These are phyloP conservation scores for Proterorhinus semilunaris DNA, from an alignment of 2,113 vertebrate species.

Conservation along the genomic window DNA sequence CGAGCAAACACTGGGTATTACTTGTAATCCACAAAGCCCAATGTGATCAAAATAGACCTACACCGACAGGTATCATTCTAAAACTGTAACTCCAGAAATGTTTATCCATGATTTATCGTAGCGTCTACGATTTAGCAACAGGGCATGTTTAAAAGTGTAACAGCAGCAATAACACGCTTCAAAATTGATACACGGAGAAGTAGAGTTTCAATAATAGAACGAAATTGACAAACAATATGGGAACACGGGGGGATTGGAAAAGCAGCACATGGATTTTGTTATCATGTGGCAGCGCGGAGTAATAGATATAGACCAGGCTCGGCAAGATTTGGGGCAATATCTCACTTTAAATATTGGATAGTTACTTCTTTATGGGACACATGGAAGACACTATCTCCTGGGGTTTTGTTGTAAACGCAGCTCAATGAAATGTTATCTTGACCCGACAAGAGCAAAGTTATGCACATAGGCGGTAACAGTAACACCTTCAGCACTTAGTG, in stretches of 20 bases:
- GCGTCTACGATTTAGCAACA: not conserved
- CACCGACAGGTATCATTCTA: no score
- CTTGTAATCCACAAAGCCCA: no score
- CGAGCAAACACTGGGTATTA: no score
- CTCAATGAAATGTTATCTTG: constrained; percentile 24
- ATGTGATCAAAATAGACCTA: no score
- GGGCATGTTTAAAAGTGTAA: constrained; percentile 10
- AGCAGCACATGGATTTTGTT: constrained; percentile 6
- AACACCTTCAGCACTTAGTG: not conserved
- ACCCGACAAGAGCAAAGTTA: not conserved
- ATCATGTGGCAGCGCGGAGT: not conserved
- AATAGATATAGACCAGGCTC: constrained; percentile 1
- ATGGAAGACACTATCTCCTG: constrained; percentile 15
- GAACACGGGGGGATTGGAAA: not conserved
- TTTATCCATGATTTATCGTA: constrained; percentile 2
- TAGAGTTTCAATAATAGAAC: constrained; percentile 10
- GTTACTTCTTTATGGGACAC: constrained; percentile 18
- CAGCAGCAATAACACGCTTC: constrained; percentile 3
- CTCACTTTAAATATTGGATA: constrained; percentile 5
- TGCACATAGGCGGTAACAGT: not conserved
- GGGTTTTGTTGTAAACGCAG: constrained; percentile 24
- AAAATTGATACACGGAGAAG: constrained; percentile 8
- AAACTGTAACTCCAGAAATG: constrained; percentile 1
- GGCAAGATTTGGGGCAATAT: constrained; percentile 23
- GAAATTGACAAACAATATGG: constrained; percentile 3